Base-by-base conservation (phyloP, 2,113 vertebrate species). In the Petrocephalus microphthalmus region DNA sequence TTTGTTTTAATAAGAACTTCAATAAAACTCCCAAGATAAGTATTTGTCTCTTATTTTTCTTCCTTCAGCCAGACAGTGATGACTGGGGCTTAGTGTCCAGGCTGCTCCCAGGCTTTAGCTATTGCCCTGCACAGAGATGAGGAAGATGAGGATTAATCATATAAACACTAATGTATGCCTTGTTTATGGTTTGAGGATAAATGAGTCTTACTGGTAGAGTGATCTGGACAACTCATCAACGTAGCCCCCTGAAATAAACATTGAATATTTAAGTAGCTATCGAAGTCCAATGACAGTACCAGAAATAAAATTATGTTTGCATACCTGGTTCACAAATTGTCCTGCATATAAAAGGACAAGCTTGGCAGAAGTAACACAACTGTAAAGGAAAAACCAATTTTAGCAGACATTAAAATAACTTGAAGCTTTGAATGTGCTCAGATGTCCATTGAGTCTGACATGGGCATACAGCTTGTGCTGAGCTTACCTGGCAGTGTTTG, bases 291-390 rank as follows among this genome's bases (percentile, higher is more conserved):
- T 64, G 60, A 33, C 37, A 10, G 81, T 84, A 81, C n/a, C 19
- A 56, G 33, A 84, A 64, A 88, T 11, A 19, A 17, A 64, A 25
- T 86, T 53, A 3, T 5, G 19, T 19, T 5, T 3, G 89, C 93
- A 93, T 91, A 97, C 97, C 97, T 83, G 97, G 96, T 2, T 95
- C 90, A 92, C 97, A 98, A 88, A 97, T 89, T 0, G 96, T 96
- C 82, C 97, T 96, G 81, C 97, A 97, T 89, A 97, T 89, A 60
- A 97, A 91, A 2, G 97, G 96, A 90, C 97, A 98, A 64, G 97
- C 88, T 88, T 94, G 96, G 90, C 97, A 98, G 71, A 95, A 96
- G 29, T 95, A 93, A 57, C 97, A 98, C 85, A 94, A 92, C 97
- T 97, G 91, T 13, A 8, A 47, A 29, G 20, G 5, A 86, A 54